Evolutionary conservation across 2,888 invertebrate species (phyloP).

Genomic region (Thera britannica): DNA sequence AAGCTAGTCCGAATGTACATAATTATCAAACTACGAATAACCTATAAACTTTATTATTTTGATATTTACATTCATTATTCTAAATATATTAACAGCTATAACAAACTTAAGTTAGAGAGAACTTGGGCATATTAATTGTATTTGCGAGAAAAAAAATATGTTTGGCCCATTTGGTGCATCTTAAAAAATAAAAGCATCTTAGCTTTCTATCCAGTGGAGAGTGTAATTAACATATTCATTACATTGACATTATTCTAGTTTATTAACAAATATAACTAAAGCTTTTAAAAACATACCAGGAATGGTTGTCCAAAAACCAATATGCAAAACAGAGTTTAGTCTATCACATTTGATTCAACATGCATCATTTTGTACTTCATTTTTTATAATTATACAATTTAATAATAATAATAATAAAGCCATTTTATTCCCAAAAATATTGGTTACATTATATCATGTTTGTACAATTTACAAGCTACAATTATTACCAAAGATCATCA

Average conservation of each 20-base stretch:
- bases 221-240: background rate
- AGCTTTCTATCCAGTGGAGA: background rate
- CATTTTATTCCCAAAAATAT: too few relatives aligned
- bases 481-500: background rate
- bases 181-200: too few relatives aligned
- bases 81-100: too few relatives aligned
- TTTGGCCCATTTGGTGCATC: background rate
- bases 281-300: background rate
- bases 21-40: too few relatives aligned
- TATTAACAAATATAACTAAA: background rate
- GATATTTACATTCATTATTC: too few relatives aligned
- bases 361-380: background rate
- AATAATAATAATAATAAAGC: too few relatives aligned
- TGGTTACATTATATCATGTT: too few relatives aligned
- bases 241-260: background rate
- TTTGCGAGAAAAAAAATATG: too few relatives aligned
- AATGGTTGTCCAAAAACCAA: background rate
- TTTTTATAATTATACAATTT: background rate
- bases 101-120: too few relatives aligned
- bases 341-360: slow-evolving; percentile 1
- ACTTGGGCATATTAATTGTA: too few relatives aligned
- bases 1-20: too few relatives aligned
- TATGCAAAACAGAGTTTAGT: background rate
- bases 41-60: too few relatives aligned
- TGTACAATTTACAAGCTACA: background rate